Evolutionary conservation across 2,797 vertebrate species (phyloP), one percentile per base, ranked within the genome.

Genomic region (Ispidina picta): DNA sequence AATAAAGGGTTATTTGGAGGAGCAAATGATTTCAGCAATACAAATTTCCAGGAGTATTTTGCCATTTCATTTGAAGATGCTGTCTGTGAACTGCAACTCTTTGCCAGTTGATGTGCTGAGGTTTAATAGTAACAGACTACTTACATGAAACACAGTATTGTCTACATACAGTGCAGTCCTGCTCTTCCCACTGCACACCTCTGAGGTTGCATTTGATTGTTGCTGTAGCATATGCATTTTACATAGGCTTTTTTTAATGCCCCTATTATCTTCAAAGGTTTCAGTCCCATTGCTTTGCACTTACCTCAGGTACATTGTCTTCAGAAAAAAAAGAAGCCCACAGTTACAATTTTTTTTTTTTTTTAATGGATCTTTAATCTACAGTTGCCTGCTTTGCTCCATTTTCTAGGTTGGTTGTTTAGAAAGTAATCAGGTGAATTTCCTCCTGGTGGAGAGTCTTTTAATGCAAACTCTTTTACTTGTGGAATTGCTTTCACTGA

Each of bases 381-480:
- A 23, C 66, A 25, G 54, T 74, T 76, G 51, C 6, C 31, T 51
- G 16, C 33, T 90, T 89, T 75, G 33, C 16, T 91, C 37, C 8
- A 4, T 80, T 82, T 76, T 46, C 39, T 68, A 73, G 25, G n/a
- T 5, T 31, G 15, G n/a, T 75, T 89, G 35, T 91, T 86, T 90
- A 41, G 74, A 59, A 92, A 91, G 35, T 28, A 64, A 92, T 86
- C 59, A 41, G 31, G 44, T 81, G 90, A 58, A 68, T 95, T 93
- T 95, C 54, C 60, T 87, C 69, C 70, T 58, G 33, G 56, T 75
- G n/a, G 55, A 86, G 59, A 88, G 86, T 70, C 78, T 85, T 86
- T 89, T 81, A 89, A 69, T 79, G 56, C 48, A 87, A 66, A 64
- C 26, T 90, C 69, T 74, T 71, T 95, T 81, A 80, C 87, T 96